Evolutionary conservation across 2,113 vertebrate genomes (phyloP).

Genomic region (Uria aalge): DNA sequence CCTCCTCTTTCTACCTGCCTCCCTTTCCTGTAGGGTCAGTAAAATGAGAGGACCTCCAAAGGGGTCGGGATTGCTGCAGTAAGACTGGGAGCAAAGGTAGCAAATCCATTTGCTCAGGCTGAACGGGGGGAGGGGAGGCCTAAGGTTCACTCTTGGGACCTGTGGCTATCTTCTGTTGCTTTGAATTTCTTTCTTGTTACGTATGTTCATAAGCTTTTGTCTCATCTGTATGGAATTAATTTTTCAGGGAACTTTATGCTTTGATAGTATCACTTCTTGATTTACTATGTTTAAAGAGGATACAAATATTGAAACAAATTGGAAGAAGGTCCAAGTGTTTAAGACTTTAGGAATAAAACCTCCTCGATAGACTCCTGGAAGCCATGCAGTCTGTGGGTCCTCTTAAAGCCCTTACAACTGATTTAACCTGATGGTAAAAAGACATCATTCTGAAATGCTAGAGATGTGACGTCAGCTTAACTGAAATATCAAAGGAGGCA

Average conservation of each 20-base stretch:
- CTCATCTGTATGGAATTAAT: not conserved
- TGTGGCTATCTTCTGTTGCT: not conserved
- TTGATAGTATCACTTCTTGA: not conserved
- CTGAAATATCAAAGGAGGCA: not conserved
- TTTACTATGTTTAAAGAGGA: not conserved
- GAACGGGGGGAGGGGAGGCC: accelerated
- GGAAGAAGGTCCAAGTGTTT: not conserved
- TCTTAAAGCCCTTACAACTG: not conserved
- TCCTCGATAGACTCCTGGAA: not conserved
- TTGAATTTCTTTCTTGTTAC: not conserved
- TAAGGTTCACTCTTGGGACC: not conserved
- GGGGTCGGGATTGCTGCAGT: not conserved
- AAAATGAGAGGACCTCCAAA: not conserved
- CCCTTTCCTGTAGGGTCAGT: not conserved
- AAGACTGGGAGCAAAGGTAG: not conserved
- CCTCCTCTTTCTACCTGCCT: not conserved
- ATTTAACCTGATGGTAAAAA: not conserved
- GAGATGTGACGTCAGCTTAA: not conserved
- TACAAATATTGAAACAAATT: not conserved
- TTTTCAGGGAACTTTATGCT: not conserved
- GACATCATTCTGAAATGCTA: not conserved
- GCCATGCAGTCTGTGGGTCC: not conserved
- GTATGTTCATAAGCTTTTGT: not conserved
- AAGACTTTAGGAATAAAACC: not conserved
- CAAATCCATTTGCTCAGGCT: not conserved